Base-by-base conservation (phyloP, 2,888 invertebrate species). In the Eugnorisma glareosa region DNA sequence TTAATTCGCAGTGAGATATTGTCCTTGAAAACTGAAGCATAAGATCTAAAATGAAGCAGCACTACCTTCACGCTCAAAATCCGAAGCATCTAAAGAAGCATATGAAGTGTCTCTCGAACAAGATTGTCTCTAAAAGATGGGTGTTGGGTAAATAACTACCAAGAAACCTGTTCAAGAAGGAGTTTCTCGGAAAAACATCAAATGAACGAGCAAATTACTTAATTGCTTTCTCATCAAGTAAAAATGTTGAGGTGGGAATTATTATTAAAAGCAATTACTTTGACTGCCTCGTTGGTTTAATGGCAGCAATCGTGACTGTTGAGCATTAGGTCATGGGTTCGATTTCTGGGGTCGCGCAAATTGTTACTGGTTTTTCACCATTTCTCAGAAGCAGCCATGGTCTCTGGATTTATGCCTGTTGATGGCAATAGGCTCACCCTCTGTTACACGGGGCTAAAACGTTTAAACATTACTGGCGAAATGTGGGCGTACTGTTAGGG, bases 161-260 rank as follows among this genome's bases (percentile, higher is more conserved):
- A 45, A 67, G 45, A 73, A 51, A 51, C 24, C 10, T 24, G n/a
- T 37, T 54, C 28, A 72, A 21, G 35, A 48, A 57, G 7, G 7
- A 37, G 0, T 37, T 59, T 5, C 43, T 51, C 31, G 13, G 61
- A 40, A 79, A 79, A 73, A 35, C 31, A 73, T 35, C 31, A 63
- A 79, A 73, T 40, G 21, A 43, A 54, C 35, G 51, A 72, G 21
- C 21, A 51, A 72, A 69, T 77, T 57, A 64, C 45, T n/a, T 45
- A 54, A 51, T 59, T 31, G 8, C 35, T 73, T 67, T n/a, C 31
- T 73, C n/a, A 40, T 48, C 45, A 79, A 63, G 3, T 45, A 40
- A 54, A 63, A 45, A 63, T 61, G 3, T 37, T 24, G 37, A 48
- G 31, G 37, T 63, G 28, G 48, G n/a, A 48, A 54, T 54, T 37